Evolutionary conservation across 2,797 vertebrate species (phyloP), one percentile per base, ranked within the genome.

Genomic region (Sylvia borin): DNA sequence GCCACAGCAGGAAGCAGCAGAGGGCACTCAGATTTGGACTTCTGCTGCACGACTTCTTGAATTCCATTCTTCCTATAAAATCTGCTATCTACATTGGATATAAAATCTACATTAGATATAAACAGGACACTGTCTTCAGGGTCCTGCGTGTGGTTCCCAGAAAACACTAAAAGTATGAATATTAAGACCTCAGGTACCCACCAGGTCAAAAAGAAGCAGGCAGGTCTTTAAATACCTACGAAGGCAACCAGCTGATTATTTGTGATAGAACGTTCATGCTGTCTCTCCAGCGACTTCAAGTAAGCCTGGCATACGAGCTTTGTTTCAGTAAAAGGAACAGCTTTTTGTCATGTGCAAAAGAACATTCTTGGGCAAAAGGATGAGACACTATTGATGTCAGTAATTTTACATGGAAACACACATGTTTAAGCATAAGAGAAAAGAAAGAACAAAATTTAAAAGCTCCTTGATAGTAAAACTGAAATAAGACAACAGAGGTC

Each of bases 221-320:
- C 0, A 0, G 6, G 13, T 53, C 29, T 55, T 43, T 62, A n/a
- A 79, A 55, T 3, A 2, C 38, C 53, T 53, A 42, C 55, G 71
- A 54, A 31, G 25, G 51, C 31, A 76, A 73, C 11, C 45, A 70
- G 38, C 7, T 3, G 9, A 43, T 42, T 34, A 47, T 21, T 61
- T 2, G 1, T 18, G 43, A 43, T 50, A 32, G 74, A 88, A 95
- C 0, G 3, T 40, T 43, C 67, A 25, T 16, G 42, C 38, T 79
- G 60, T 31, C 61, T 18, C 67, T 81, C 36, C 67, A 86, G 64
- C 71, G 40, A 64, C 24, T 12, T 50, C 25, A 84, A 86, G 88
- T 1, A 5, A 86, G 22, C 25, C 54, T 70, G 43, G 22, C 1
- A 4, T 13, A 57, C 5, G 21, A 83, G 26, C 13, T 34, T 21